Conservation (phyloP, 2,797 vertebrate genomes). For the Rhynchonycteris naso region DNA sequence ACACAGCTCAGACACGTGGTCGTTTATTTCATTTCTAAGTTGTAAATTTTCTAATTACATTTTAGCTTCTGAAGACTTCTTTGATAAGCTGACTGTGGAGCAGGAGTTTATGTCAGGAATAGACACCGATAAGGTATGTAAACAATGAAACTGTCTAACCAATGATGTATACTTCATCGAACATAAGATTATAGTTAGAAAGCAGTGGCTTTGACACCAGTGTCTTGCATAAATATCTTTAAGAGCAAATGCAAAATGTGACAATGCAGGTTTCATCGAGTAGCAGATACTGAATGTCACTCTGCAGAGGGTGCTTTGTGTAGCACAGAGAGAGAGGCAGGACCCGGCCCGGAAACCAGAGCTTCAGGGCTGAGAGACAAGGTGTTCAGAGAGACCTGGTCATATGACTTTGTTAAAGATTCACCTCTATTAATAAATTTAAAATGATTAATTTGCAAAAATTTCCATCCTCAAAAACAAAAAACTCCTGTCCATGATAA, state of each 20-base stretch:
- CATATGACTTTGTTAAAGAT: background rate
- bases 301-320: background rate
- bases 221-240: background rate
- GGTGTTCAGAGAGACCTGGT: background rate
- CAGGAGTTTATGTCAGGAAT: slow-evolving; percentile 99
- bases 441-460: background rate
- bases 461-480: background rate
- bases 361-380: background rate
- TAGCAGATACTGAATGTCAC: background rate
- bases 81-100: slow-evolving; percentile 98
- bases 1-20: background rate
- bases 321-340: background rate
- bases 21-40: slow-evolving; percentile 36
- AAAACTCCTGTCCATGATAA: background rate
- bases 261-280: background rate
- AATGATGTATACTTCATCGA: background rate
- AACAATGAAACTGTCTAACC: background rate
- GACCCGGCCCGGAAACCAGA: background rate
- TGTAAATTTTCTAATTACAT: slow-evolving; percentile 57
- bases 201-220: background rate
- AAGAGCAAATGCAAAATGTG: background rate
- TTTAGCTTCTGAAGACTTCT: slow-evolving; percentile 97
- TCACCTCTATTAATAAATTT: background rate
- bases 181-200: background rate
- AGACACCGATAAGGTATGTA: slow-evolving; percentile 96